Evolutionary conservation across 2,113 vertebrate species (phyloP).

Genomic region (Colius striatus): DNA sequence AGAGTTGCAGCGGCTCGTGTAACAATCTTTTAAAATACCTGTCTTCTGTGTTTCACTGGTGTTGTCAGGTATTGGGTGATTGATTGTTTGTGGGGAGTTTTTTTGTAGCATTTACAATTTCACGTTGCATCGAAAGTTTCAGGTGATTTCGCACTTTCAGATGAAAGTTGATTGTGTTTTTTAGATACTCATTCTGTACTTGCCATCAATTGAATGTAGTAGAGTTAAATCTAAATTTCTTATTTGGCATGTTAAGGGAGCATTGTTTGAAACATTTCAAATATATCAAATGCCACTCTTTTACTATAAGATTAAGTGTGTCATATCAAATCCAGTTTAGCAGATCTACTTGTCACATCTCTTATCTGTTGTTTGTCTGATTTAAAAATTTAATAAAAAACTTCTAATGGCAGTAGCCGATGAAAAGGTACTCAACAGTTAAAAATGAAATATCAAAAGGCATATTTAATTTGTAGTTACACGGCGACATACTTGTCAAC

Average conservation of each 20-base stretch:
- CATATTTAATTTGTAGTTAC: conserved; percentile 57
- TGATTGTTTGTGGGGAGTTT: neutral
- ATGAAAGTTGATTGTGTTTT: conserved; percentile 10
- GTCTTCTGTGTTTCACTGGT: neutral
- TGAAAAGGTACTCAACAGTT: conserved; percentile 57
- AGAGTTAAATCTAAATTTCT: conserved; percentile 1
- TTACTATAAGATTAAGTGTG: neutral
- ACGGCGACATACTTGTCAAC: conserved; percentile 54
- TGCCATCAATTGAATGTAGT: neutral
- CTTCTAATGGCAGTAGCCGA: conserved; percentile 23
- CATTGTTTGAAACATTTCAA: conserved; percentile 46
- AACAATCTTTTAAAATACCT: neutral
- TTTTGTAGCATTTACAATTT: neutral
- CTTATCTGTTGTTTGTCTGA: conserved; percentile 43
- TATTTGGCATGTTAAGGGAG: neutral
- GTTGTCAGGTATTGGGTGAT: neutral
- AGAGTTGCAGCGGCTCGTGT: neutral
- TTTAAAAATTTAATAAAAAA: conserved; percentile 33
- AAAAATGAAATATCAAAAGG: conserved; percentile 61
- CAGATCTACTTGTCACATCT: conserved; percentile 54
- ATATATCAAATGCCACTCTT: conserved; percentile 1
- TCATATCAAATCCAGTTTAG: conserved; percentile 43
- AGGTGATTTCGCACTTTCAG: neutral
- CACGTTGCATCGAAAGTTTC: neutral
- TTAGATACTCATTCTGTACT: neutral